phyloP scores from a whole-genome alignment of 2,797 vertebrate genomes.

The Eulemur mongoz region DNA sequence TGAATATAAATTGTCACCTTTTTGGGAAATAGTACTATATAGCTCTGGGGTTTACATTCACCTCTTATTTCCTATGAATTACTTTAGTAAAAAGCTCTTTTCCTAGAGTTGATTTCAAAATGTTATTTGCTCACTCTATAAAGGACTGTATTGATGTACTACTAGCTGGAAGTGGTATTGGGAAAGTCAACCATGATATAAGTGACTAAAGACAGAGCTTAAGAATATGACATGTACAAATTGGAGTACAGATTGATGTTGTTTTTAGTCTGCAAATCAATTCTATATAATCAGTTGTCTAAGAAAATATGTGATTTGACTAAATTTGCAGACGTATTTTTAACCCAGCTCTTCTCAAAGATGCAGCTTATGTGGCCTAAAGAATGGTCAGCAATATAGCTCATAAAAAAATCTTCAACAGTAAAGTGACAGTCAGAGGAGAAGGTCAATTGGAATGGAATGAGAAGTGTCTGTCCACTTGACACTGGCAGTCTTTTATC shows the following conservation, averaged over 20 bases:
- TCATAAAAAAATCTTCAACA: not conserved
- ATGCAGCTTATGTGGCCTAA: not conserved
- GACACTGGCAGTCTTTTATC: not conserved
- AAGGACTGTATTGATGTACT: not conserved
- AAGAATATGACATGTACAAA: not conserved
- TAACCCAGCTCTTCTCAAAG: not conserved
- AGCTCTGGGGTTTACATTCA: not conserved
- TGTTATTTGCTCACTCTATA: not conserved
- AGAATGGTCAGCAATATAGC: not conserved
- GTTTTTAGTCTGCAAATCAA: not conserved
- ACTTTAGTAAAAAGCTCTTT: not conserved
- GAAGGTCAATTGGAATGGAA: not conserved
- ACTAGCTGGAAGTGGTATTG: not conserved
- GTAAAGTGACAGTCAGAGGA: not conserved
- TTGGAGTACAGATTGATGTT: not conserved
- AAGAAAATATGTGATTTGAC: not conserved
- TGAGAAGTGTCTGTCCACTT: not conserved
- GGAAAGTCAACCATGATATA: not conserved
- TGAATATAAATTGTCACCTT: not conserved
- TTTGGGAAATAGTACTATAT: not conserved
- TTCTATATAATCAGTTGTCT: not conserved
- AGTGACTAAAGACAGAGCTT: not conserved
- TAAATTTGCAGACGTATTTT: not conserved
- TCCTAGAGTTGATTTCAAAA: conserved; percentile 1
- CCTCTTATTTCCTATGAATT: not conserved